Evolutionary conservation across 2,797 vertebrate genomes (phyloP), one percentile per base, ranked within the genome.

Genomic region (Parambassis ranga): DNA sequence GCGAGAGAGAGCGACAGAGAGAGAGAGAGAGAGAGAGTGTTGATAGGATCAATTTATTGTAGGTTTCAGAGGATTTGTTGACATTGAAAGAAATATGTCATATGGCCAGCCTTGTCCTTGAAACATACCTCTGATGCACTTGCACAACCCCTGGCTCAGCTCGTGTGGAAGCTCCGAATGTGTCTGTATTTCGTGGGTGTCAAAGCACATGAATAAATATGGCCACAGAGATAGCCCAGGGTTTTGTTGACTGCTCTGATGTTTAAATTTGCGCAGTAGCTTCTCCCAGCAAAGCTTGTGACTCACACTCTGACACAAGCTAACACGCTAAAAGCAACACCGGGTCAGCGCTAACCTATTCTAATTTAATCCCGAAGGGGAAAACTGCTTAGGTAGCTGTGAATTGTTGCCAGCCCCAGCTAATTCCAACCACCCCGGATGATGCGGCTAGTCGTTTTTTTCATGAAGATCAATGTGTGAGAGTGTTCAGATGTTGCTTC

Each of bases 161-260:
- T 38, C 75, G 58, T 69, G 35, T 37, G 38, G 15, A 14, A 37
- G 27, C 43, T 27, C 23, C 42, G 49, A 31, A 15, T 65, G 66
- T 44, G 39, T 23, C 57, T 53, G 69, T 16, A 27, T 39, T 55
- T 28, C 16, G 53, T 77, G 59, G 28, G 77, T 72, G 82, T 84
- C 72, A 74, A 42, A 76, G 62, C 71, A 71, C 67, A 82, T 85
- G 65, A 86, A 84, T 84, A 88, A 87, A 86, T 81, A 66, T 78
- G 71, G 50, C 79, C 65, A 65, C n/a, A 11, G 69, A 77, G 66
- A 81, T 74, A 67, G 84, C 79, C 80, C 63, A 57, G 69, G 75
- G 89, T 87, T n/a, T 74, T 87, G 80, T 83, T 86, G 84, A 85
- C 78, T 70, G 59, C 75, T 82, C 70, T 71, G 70, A 84, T 87